Base-by-base conservation (phyloP, 2,888 invertebrate genomes). In the Prosopocoilus inquinatus region DNA sequence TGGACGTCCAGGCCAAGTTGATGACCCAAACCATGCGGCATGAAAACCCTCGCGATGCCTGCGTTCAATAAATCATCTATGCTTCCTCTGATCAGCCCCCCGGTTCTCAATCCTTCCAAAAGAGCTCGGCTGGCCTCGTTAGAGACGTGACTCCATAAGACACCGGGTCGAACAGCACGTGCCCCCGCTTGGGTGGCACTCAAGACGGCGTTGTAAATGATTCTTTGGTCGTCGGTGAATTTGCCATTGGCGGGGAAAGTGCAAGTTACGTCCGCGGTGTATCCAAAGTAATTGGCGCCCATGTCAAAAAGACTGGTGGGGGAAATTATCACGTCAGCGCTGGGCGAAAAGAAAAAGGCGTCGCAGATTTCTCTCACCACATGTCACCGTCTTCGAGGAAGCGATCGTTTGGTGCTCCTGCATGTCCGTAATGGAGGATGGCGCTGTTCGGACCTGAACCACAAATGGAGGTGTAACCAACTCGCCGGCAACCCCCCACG, bases 11-110 rank as follows among this genome's bases (percentile, higher is more conserved):
- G 78, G 0, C 99, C 99, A 72, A 99, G 80, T 52, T 99, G 81
- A 79, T 99, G 98, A 0, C 98, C 98, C 16, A 99, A 81, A 0
- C 98, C 98, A 77, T 99, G 98, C 1, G 98, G 98, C 80, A 96
- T 96, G 64, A 98, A 94, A 8, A 90, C 80, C n/a, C 91, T 92
- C 50, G 88, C 89, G 15, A 98, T 77, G 9, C 90, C 88, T 16
- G 83, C 84, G 70, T 80, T 75, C 51, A 90, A 83, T 90, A 91
- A 90, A 9, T 86, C 85, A 50, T 88, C 84, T 2, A 90, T 82
- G 36, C 85, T 81, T 0, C 90, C 93, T 49, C 80, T 79, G 2
- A 99, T 75, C 32, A 98, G 74, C 0, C 91, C 91, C 2, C 88
- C 89, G n/a, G 82, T 80, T 64, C 85, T 88, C 53, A 99, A 77